Conservation (phyloP, 2,113 vertebrate genomes). For the Ardeotis arabs region DNA sequence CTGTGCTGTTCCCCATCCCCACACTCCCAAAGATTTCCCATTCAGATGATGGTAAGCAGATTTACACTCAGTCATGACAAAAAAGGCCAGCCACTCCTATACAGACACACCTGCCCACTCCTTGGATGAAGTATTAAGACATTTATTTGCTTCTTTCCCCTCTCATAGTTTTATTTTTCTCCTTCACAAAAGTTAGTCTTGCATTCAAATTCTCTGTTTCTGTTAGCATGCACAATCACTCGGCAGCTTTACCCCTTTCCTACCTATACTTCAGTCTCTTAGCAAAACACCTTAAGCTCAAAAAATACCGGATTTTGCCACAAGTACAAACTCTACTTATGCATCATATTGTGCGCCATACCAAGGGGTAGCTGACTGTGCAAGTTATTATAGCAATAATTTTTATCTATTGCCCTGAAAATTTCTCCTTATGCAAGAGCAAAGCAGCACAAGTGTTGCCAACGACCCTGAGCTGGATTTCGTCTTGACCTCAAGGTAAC, state of each 20-base stretch:
- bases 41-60: neutral
- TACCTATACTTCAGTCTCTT: neutral
- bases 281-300: neutral
- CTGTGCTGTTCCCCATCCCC: neutral
- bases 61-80: neutral
- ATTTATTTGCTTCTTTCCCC: neutral
- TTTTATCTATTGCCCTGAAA: slow-evolving; percentile 15
- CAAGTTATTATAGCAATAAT: neutral
- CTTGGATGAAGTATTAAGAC: neutral
- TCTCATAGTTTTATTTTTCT: neutral
- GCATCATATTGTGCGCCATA: neutral
- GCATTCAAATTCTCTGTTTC: neutral
- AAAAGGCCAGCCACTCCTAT: neutral
- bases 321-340: neutral
- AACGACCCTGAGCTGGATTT: neutral
- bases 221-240: neutral
- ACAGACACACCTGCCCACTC: neutral
- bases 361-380: neutral
- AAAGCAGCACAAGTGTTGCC: neutral
- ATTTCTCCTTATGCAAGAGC: neutral
- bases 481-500: neutral
- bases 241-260: neutral
- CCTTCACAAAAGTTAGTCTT: neutral
- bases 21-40: neutral
- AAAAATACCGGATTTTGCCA: neutral